Conservation (phyloP, 1,140 invertebrate genomes). For the Atopsyche davidsoni region DNA sequence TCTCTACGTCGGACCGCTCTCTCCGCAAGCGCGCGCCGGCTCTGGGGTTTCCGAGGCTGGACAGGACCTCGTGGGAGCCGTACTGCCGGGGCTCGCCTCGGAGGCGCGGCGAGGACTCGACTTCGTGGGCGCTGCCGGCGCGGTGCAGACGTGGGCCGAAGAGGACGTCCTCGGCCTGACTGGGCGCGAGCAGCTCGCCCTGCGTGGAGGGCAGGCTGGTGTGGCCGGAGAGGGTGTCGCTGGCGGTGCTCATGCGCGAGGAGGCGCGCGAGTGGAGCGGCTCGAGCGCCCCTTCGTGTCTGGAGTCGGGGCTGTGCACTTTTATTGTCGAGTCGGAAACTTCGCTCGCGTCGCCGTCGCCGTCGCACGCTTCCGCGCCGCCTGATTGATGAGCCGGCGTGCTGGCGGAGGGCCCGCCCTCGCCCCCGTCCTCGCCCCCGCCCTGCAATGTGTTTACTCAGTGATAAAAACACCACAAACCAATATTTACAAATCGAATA, state of each 20-base stretch:
- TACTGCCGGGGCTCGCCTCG: conserved; percentile 41
- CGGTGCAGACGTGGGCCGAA: conserved; percentile 41
- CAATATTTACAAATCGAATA: too few species aligned
- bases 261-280: conserved; percentile 35
- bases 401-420: neutral
- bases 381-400: too few species aligned
- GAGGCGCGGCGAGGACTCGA: conserved; percentile 39
- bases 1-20: conserved; percentile 27
- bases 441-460: too few species aligned
- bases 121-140: conserved; percentile 41
- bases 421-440: too few species aligned
- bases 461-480: too few species aligned
- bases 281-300: conserved; percentile 31
- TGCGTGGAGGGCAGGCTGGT: conserved; percentile 34
- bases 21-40: too few species aligned
- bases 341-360: conserved; percentile 11
- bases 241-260: conserved; percentile 33
- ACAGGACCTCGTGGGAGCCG: conserved; percentile 44
- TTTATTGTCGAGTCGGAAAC: conserved; percentile 27
- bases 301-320: conserved; percentile 37
- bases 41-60: too few species aligned
- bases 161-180: conserved; percentile 42
- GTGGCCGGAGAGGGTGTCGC: conserved; percentile 30
- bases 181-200: conserved; percentile 36
- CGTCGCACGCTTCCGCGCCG: neutral